Evolutionary conservation across 1,140 invertebrate genomes (phyloP).

Genomic region (Conus ventricosus): DNA sequence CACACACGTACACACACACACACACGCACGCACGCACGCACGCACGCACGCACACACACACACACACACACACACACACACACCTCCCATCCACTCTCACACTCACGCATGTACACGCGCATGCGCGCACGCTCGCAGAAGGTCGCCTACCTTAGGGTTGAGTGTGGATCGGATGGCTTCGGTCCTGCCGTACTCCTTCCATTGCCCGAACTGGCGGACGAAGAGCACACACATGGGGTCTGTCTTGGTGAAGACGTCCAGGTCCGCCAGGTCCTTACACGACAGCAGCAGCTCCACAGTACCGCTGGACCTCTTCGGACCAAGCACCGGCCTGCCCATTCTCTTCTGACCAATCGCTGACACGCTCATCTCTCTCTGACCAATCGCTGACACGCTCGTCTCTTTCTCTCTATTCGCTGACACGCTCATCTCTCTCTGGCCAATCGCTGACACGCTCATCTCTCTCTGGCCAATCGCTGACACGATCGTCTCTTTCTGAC

Average conservation of each 20-base stretch:
- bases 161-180: constrained; percentile 77
- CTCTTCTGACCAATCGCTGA: background rate
- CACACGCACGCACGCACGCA: too few species aligned
- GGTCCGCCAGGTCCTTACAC: constrained; percentile 76
- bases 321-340: background rate
- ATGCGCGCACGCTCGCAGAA: background rate
- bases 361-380: background rate
- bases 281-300: constrained; percentile 52
- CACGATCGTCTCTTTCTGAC: background rate
- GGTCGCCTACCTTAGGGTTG: constrained; percentile 76
- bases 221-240: constrained; percentile 80
- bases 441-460: background rate
- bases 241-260: constrained; percentile 79
- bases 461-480: too few species aligned
- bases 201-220: constrained; percentile 77
- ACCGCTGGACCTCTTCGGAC: background rate
- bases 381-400: background rate
- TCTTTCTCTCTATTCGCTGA: too few species aligned
- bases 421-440: background rate
- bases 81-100: background rate
- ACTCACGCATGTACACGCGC: constrained; percentile 5
- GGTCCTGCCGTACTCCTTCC: constrained; percentile 77
- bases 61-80: too few species aligned
- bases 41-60: too few species aligned
- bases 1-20: too few species aligned